Conservation (phyloP, 2,888 invertebrate genomes). For the Neoitamus cyanurus region DNA sequence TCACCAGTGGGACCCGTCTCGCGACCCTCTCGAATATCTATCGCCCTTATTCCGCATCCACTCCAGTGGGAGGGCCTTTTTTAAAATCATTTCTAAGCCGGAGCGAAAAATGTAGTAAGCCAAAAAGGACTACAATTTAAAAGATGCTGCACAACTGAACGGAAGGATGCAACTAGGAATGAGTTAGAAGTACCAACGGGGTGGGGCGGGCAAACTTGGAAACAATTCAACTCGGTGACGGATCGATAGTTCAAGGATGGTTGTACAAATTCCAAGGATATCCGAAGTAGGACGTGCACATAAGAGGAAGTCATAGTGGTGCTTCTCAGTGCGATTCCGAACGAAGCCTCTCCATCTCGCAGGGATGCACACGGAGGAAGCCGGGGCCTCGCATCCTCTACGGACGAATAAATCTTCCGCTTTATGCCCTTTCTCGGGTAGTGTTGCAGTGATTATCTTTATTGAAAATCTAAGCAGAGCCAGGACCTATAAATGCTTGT, state of each 20-base stretch:
- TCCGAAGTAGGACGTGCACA: slow-evolving; percentile 30
- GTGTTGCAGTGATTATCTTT: slow-evolving; percentile 32
- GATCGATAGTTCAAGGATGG: slow-evolving; percentile 43
- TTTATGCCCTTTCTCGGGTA: slow-evolving; percentile 2
- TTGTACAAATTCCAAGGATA: slow-evolving; percentile 41
- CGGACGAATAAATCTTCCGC: slow-evolving; percentile 15
- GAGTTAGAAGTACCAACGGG: not conserved
- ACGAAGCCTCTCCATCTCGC: not conserved
- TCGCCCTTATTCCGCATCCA: not conserved
- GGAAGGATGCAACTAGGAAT: slow-evolving; percentile 13
- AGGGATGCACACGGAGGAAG: not conserved
- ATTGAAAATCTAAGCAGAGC: slow-evolving; percentile 37
- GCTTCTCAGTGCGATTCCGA: not conserved
- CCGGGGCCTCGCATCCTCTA: not conserved
- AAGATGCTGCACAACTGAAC: slow-evolving; percentile 36
- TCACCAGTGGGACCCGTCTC: not conserved
- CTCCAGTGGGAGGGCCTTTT: not conserved
- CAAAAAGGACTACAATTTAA: not conserved
- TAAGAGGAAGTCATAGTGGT: slow-evolving; percentile 15
- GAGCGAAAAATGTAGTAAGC: slow-evolving; percentile 4
- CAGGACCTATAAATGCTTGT: slow-evolving; percentile 38
- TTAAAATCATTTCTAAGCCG: not conserved
- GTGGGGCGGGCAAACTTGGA: slow-evolving; percentile 12
- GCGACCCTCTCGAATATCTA: not conserved
- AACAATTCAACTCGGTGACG: slow-evolving; percentile 39